Evolutionary conservation across 2,888 invertebrate genomes (phyloP), one percentile per base, ranked within the genome.

Genomic region (Alsophila aescularia): DNA sequence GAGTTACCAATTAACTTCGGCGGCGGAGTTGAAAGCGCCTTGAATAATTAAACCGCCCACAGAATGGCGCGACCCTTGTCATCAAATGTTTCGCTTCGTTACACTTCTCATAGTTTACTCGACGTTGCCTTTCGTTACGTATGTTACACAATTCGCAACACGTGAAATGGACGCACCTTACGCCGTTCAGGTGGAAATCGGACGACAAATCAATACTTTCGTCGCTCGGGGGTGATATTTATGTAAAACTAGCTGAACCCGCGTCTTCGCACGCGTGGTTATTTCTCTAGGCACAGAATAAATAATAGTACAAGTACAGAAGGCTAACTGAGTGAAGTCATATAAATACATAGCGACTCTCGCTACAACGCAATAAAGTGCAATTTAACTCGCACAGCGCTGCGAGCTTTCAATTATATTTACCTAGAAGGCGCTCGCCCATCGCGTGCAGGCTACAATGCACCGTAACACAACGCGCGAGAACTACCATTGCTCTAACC

Each of bases 11-110:
- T 86, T 85, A 85, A 82, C 77, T 80, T 73, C 67, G 75, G 71
- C 61, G 68, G 74, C 64, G 51, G 77, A 81, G 83, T 75, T 80
- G 80, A 83, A 78, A 87, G 79, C 80, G 62, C 62, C 70, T 64
- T 88, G 83, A 88, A 88, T 89, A 88, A 89, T 88, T 86, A 83
- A 85, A 72, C 62, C 62, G 60, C 61, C 68, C 62, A 63, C 66
- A 63, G 64, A 62, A 65, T 42, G 36, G 41, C 52, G 52, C 68
- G 70, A 84, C 86, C 87, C 83, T 84, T 77, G 80, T 87, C 83
- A 84, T 75, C 74, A 69, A 73, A 79, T 75, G 79, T 74, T 79
- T 70, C 75, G 70, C 73, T 74, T 75, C 76, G 80, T 77, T 84
- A 77, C 79, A 75, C 81, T 75, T 77, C 79, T 73, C 75, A 77